Percentiles rank a stretch among this genome's conserved stretches.
Evolutionary conservation across 2,888 invertebrate genomes (phyloP).

Genomic region (Hylaea fasciaria): DNA sequence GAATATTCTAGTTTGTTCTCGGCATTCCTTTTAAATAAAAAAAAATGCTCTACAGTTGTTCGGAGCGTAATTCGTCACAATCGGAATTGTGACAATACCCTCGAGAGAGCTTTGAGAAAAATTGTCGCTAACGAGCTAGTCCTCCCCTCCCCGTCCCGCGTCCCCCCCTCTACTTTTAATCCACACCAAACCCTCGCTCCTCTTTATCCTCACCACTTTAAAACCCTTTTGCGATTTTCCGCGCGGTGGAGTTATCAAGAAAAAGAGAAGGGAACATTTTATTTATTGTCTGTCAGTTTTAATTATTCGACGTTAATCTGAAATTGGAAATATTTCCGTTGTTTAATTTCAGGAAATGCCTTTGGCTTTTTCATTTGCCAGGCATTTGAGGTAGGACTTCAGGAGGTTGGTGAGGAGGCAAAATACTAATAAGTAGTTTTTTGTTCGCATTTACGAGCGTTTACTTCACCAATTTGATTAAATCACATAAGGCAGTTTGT

Average conservation of each 20-base stretch:
- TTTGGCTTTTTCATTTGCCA: background rate
- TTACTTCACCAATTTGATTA: no score
- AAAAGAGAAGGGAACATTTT: slow-evolving; percentile 66
- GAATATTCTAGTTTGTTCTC: slow-evolving; percentile 32
- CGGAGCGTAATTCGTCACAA: slow-evolving; percentile 80
- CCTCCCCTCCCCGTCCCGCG: slow-evolving; percentile 49
- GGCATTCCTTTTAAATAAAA: slow-evolving; percentile 58
- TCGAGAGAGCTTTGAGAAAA: slow-evolving; percentile 81
- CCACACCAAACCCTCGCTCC: slow-evolving; percentile 56
- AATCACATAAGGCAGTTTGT: no score
- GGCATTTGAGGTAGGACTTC: no score
- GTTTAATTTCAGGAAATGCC: background rate
- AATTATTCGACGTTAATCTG: slow-evolving; percentile 56
- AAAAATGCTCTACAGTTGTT: slow-evolving; percentile 63
- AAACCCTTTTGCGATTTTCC: slow-evolving; percentile 82
- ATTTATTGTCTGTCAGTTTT: slow-evolving; percentile 69
- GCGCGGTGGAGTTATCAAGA: slow-evolving; percentile 74
- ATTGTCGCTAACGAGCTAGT: slow-evolving; percentile 82
- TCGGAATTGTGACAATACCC: slow-evolving; percentile 81
- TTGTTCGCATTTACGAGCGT: no score
- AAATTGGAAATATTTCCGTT: slow-evolving; percentile 43
- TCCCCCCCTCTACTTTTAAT: slow-evolving; percentile 70
- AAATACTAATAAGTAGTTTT: no score
- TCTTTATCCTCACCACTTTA: slow-evolving; percentile 77
- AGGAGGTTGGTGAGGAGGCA: no score